Conservation (phyloP, 2,888 invertebrate genomes). For the Metopia argyrocephala region DNA sequence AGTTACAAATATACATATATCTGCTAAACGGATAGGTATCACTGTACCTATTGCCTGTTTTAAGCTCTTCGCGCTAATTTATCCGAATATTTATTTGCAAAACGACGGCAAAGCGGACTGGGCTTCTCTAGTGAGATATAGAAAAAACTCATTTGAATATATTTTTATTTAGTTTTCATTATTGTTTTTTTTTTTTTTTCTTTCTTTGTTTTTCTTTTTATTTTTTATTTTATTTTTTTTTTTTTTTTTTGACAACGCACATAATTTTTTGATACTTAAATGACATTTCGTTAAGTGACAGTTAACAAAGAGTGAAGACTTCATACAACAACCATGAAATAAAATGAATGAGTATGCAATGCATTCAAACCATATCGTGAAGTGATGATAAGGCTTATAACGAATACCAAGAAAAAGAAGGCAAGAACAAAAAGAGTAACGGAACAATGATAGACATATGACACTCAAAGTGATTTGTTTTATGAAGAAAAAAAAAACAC, state of each 20-base stretch:
- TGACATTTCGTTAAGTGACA: constrained; percentile 63
- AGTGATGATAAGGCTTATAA: background rate
- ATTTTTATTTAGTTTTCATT: too few species aligned
- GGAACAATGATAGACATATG: constrained; percentile 52
- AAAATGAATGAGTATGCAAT: constrained; percentile 4
- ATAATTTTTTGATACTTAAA: constrained; percentile 54
- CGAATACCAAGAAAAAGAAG: background rate
- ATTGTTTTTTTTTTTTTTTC: background rate
- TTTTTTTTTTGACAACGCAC: constrained; percentile 56
- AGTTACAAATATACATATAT: too few species aligned
- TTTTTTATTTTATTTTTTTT: background rate
- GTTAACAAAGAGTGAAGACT: constrained; percentile 62
- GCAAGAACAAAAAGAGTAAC: background rate
- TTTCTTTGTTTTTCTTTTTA: background rate
- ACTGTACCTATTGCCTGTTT: too few species aligned
- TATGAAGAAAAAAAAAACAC: background rate
- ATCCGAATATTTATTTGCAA: too few species aligned
- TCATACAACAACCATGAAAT: constrained; percentile 2
- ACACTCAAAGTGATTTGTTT: constrained; percentile 55
- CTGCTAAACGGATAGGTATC: too few species aligned
- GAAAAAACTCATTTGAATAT: too few species aligned
- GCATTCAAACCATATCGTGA: background rate
- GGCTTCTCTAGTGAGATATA: too few species aligned
- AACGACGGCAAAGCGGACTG: too few species aligned
- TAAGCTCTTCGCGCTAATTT: too few species aligned